phyloP scores from a whole-genome alignment of 1,140 invertebrate genomes.

The Mercenaria mercenaria region DNA sequence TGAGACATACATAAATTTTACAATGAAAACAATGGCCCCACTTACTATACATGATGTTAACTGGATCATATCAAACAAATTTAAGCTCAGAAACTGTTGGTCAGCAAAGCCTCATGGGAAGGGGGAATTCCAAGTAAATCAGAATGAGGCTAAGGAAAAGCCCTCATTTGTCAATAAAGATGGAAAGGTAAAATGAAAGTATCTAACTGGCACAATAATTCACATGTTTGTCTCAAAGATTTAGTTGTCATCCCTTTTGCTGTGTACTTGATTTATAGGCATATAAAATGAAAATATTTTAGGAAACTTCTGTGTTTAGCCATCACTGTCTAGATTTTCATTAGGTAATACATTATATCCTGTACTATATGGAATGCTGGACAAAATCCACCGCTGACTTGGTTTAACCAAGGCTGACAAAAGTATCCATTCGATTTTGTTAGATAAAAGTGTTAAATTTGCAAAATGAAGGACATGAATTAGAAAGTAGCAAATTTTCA shows the following conservation, averaged over 20 bases:
- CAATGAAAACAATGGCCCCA: conserved; percentile 39
- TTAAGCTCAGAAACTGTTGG: conserved; percentile 54
- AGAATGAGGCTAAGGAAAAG: conserved; percentile 19
- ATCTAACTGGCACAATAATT: conserved; percentile 11
- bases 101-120: conserved; percentile 27
- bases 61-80: conserved; percentile 45
- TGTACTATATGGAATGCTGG: too few species aligned
- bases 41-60: conserved; percentile 47
- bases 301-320: too few species aligned
- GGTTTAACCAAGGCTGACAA: too few species aligned
- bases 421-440: too few species aligned
- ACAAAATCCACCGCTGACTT: too few species aligned
- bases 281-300: too few species aligned
- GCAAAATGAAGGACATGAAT: too few species aligned
- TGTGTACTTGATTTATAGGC: neutral
- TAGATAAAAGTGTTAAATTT: too few species aligned
- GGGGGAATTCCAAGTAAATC: conserved; percentile 40
- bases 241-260: neutral
- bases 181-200: conserved; percentile 38
- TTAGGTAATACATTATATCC: too few species aligned
- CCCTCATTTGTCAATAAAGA: neutral
- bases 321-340: too few species aligned
- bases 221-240: neutral
- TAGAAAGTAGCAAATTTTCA: too few species aligned
- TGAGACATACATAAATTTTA: conserved; percentile 16